Evolutionary conservation across 1,140 invertebrate species (phyloP), one percentile per base, ranked within the genome.

Genomic region (Trichonephila clavipes): DNA sequence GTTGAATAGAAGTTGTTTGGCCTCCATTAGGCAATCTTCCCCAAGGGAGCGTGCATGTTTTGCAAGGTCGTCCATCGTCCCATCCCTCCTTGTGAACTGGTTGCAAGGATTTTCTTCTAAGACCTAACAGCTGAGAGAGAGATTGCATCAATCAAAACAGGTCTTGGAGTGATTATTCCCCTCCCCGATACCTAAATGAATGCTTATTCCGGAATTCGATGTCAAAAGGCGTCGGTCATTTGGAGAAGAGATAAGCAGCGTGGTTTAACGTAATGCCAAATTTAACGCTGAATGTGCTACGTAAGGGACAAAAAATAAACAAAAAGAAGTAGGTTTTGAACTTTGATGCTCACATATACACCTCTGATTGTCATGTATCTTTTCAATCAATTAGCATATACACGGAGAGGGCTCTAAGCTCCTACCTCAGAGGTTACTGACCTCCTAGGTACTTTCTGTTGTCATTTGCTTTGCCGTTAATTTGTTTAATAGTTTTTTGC

Each of bases 1-100:
- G 90, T 91, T 77, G 81, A 85, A 91, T 83, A 28, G 88, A 81
- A 90, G 88, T 90, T 90, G 51, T 59, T 90, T 91, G 62, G 81
- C 90, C 90, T 83, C 58, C 69, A 91, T 83, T 83, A 90, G 72
- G 6, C 28, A 90, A 90, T 77, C 66, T 81, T 24, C 28, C 88
- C 69, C 81, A 77, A 85, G 90, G 90, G 81, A 44, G 24, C 77
- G 64, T 82, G 81, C 77, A 61, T 91, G 81, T 34, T 66, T 91
- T 12, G 81, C 90, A 91, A 91, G 90, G 90, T 91, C 90, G 90
- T 91, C 34, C 64, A 72, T 86, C 85, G 66, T 61, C 69, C 16
- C 72, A 66, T 62, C 62, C 59, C 81, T 83, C 77, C 66, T 91
- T 58, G 19, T 34, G 81, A 91, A 91, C 90, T 91, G 90, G 90